Evolutionary conservation across 1,140 invertebrate genomes (phyloP).

Genomic region (Diprion similis): DNA sequence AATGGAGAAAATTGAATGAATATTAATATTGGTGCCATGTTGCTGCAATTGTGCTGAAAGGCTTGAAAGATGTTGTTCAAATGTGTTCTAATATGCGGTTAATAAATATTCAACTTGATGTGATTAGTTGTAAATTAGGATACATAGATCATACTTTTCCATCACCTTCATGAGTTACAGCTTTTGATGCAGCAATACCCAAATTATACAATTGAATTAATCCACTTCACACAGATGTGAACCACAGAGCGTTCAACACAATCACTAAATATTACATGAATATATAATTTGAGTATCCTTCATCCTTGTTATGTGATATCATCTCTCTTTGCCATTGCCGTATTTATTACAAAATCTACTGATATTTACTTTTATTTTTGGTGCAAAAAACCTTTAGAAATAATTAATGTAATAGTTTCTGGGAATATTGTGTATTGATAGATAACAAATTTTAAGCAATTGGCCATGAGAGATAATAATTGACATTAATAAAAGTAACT

Average conservation of each 20-base stretch:
- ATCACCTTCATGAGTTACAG: neutral
- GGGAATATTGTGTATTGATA: neutral
- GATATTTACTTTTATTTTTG: neutral
- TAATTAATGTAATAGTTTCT: too few relatives aligned
- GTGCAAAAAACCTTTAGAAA: too few relatives aligned
- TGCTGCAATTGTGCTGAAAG: constrained; percentile 39
- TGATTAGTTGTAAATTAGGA: neutral
- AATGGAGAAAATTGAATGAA: constrained; percentile 23
- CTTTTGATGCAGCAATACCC: neutral
- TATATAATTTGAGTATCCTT: neutral
- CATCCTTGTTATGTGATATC: neutral
- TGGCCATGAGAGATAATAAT: neutral
- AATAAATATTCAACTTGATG: neutral
- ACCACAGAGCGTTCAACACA: too few relatives aligned
- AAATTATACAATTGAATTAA: neutral
- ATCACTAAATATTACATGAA: neutral
- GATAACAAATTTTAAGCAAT: neutral
- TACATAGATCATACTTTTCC: neutral
- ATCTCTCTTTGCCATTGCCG: neutral
- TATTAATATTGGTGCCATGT: constrained; percentile 25
- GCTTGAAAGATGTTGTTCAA: constrained; percentile 19
- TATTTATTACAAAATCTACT: neutral
- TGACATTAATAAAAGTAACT: neutral
- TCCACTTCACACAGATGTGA: too few relatives aligned
- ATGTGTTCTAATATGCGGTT: neutral